Evolutionary conservation across 2,797 vertebrate species (phyloP).

Genomic region (Delichon dasypus): DNA sequence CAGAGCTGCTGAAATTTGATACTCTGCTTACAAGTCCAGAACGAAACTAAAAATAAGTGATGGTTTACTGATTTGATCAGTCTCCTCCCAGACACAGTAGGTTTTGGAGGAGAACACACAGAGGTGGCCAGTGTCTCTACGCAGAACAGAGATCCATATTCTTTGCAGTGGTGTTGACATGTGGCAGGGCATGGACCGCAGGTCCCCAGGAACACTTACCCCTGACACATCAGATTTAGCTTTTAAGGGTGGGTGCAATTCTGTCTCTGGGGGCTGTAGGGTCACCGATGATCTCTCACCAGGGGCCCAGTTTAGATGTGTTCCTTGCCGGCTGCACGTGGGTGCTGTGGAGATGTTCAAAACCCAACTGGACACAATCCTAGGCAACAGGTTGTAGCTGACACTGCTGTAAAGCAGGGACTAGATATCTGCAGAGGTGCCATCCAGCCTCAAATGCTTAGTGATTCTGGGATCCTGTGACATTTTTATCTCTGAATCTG

Average conservation of each 20-base stretch:
- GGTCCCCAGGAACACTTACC: not conserved
- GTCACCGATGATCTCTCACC: not conserved
- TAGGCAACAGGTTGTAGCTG: not conserved
- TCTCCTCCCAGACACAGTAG: not conserved
- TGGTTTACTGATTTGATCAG: not conserved
- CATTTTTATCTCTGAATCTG: not conserved
- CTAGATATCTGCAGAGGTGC: not conserved
- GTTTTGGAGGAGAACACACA: not conserved
- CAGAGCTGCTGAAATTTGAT: not conserved
- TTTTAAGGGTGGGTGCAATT: not conserved
- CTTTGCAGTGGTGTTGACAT: not conserved
- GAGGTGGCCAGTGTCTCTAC: not conserved
- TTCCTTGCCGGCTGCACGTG: rapidly evolving
- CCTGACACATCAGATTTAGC: not conserved
- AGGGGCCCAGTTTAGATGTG: rapidly evolving
- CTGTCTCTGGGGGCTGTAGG: not conserved
- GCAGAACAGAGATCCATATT: not conserved
- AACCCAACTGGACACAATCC: not conserved
- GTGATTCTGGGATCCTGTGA: not conserved
- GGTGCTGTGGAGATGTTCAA: not conserved
- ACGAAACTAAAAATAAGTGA: not conserved
- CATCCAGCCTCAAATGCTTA: not conserved
- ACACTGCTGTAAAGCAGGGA: not conserved
- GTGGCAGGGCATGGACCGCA: not conserved
- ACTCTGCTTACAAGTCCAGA: not conserved